Percentiles rank a stretch among this genome's conserved stretches.
These are phyloP conservation scores for Sarcophaga subvicina DNA, from an alignment of 2,888 invertebrate genomes.

Conservation along the genomic window DNA sequence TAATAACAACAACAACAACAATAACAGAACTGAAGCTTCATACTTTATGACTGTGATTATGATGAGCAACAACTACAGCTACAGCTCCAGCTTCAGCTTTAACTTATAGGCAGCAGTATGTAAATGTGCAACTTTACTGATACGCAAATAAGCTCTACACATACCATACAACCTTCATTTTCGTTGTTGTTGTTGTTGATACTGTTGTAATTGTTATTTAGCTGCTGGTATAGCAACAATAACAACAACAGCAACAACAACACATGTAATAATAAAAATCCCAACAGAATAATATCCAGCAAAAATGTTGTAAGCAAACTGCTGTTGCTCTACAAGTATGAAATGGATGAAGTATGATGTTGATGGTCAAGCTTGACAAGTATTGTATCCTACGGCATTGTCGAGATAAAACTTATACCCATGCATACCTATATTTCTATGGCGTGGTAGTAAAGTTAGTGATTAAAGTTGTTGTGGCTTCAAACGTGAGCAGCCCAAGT, in stretches of 20 bases:
- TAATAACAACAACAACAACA: slow-evolving; percentile 12
- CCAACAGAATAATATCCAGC: background rate
- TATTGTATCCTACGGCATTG: too few species aligned
- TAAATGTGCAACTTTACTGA: slow-evolving; percentile 59
- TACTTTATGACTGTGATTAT: slow-evolving; percentile 69
- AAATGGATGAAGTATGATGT: too few species aligned
- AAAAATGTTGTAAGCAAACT: too few species aligned
- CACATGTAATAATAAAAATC: background rate
- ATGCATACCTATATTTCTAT: too few species aligned
- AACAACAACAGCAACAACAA: slow-evolving; percentile 11
- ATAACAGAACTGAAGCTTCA: slow-evolving; percentile 19
- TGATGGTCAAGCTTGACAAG: too few species aligned
- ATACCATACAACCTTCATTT: slow-evolving; percentile 50
- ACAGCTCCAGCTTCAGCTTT: slow-evolving; percentile 6
- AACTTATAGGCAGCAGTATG: slow-evolving; percentile 50
- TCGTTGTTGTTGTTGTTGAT: slow-evolving; percentile 19
- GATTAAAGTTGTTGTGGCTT: too few species aligned
- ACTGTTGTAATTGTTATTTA: slow-evolving; percentile 28
- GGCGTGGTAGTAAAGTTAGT: too few species aligned
- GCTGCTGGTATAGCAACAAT: slow-evolving; percentile 53
- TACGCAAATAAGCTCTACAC: slow-evolving; percentile 66
- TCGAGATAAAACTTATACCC: too few species aligned
- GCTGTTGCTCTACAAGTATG: background rate
- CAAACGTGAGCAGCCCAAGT: too few species aligned
- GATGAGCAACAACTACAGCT: slow-evolving; percentile 61